Percentiles rank a stretch among this genome's conserved stretches.
phyloP scores from a whole-genome alignment of 2,113 vertebrate genomes.

The Grammomys dolichurus region DNA sequence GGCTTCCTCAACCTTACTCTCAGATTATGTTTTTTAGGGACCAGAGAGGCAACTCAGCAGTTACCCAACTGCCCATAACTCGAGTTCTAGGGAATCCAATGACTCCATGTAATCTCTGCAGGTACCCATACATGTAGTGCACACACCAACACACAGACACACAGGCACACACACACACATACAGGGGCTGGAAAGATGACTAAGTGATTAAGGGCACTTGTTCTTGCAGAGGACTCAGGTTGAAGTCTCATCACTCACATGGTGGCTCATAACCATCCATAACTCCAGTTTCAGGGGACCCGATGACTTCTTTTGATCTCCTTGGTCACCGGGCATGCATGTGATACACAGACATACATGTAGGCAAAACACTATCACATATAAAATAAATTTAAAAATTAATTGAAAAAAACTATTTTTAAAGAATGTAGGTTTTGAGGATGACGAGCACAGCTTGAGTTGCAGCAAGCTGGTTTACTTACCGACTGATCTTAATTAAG shows the following conservation, averaged over 20 bases:
- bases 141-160: not conserved
- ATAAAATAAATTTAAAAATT: not conserved
- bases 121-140: not conserved
- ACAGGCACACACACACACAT: not conserved
- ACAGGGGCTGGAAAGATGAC: not conserved
- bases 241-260: not conserved
- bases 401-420: not conserved
- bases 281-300: not conserved
- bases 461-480: slow-evolving; percentile 44
- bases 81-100: not conserved
- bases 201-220: not conserved
- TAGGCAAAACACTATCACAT: not conserved
- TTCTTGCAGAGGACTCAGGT: not conserved
- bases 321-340: not conserved
- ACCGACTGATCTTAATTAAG: slow-evolving; percentile 34
- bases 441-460: slow-evolving; percentile 19
- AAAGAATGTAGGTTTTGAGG: not conserved
- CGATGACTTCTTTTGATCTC: not conserved
- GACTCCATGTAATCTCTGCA: not conserved
- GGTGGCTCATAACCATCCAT: not conserved
- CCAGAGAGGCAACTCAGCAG: not conserved
- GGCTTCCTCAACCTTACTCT: slow-evolving; percentile 8
- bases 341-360: not conserved
- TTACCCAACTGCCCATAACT: not conserved
- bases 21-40: not conserved